phyloP scores from a whole-genome alignment of 2,113 vertebrate genomes.

The Zosterops hypoxanthus region DNA sequence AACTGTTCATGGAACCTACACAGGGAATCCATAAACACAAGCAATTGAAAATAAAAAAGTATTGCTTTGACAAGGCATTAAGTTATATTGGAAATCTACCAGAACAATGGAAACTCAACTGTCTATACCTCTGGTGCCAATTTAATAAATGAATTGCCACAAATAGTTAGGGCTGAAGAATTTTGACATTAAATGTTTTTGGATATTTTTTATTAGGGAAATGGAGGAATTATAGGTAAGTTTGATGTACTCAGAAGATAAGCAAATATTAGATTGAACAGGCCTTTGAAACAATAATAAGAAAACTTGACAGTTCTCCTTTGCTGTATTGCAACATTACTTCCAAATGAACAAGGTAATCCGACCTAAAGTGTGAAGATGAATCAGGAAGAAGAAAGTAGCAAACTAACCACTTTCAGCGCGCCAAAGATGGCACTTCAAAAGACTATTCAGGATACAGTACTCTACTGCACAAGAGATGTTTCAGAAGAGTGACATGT shows the following conservation, averaged over 20 bases:
- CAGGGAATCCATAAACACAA: background rate
- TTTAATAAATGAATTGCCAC: background rate
- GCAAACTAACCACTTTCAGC: background rate
- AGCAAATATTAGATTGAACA: background rate
- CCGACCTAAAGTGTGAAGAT: background rate
- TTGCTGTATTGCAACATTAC: background rate
- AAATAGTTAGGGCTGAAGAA: background rate
- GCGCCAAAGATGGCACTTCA: background rate
- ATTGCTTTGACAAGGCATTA: background rate
- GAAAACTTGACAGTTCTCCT: background rate
- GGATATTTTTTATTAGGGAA: background rate
- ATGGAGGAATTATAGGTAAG: background rate
- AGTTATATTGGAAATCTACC: background rate
- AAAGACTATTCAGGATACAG: background rate
- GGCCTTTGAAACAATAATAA: background rate
- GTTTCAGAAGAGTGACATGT: background rate
- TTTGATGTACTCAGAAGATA: background rate
- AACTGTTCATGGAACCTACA: background rate
- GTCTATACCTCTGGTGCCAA: background rate
- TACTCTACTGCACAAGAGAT: background rate
- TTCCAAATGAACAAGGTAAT: background rate
- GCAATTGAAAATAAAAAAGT: background rate
- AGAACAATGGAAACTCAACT: background rate
- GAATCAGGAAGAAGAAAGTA: background rate
- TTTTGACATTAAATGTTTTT: background rate